Evolutionary conservation across 2,113 vertebrate genomes (phyloP), one percentile per base, ranked within the genome.

Genomic region (Chiloscyllium plagiosum): DNA sequence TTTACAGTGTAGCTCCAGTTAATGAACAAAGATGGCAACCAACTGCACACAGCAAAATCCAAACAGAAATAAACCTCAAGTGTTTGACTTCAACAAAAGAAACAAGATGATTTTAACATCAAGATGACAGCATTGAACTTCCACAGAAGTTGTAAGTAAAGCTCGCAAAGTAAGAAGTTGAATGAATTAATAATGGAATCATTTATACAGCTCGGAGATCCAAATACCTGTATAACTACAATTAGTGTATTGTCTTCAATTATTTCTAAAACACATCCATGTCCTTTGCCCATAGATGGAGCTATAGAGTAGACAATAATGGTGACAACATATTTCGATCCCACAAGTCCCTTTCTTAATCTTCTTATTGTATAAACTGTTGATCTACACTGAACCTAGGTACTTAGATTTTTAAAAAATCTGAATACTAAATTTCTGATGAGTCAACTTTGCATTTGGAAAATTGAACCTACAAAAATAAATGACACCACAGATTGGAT

Each of bases 211-310:
- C 8, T 61, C 50, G 15, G 86, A 52, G 24, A 56, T 10, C 8
- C 50, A 90, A 12, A 6, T 90, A 12, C 24, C 56, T 17, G 29
- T 26, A 90, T 52, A 90, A 90, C 20, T 90, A 52, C 50, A 90
- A 56, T 24, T 61, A 61, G 7, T 12, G 56, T 61, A 29, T 50
- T 26, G 2, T 26, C 29, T 20, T 47, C 66, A 72, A 52, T 50
- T 69, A 95, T 24, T 72, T 69, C 3, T 26, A 90, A 3, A 83
- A 83, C 42, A 37, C 78, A 83, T 83, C 56, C 26, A 61, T 90
- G 22, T 50, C 42, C 42, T 29, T 95, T 69, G 13, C 94, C 94
- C 47, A 95, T 95, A 95, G 94, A 95, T 95, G 94, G 94, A 72
- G 94, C 94, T 72, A 24, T 47, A 29, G 68, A 94, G 10, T 47